Evolutionary conservation across 2,113 vertebrate genomes (phyloP).

Genomic region (Crocuta crocuta): DNA sequence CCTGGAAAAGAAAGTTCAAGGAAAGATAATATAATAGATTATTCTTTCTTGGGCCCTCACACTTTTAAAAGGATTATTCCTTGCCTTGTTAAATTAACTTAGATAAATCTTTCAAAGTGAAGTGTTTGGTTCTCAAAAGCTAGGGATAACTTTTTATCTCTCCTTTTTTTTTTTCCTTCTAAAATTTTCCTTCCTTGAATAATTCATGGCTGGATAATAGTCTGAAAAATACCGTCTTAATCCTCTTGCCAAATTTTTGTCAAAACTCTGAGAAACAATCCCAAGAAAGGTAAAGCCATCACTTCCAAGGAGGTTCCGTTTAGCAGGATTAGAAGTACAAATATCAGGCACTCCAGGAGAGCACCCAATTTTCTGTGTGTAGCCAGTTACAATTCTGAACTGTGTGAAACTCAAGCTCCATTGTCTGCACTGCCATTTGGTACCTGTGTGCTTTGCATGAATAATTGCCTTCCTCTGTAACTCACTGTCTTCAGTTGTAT

Average conservation of each 20-base stretch:
- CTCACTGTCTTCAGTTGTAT: background rate
- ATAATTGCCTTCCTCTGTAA: background rate
- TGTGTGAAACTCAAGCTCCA: background rate
- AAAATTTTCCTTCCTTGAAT: conserved; percentile 32
- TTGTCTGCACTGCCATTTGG: background rate
- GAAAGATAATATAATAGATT: conserved; percentile 47
- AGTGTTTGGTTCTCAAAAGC: conserved; percentile 25
- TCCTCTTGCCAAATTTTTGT: background rate
- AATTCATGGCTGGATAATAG: background rate
- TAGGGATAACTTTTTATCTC: background rate
- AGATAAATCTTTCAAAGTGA: conserved; percentile 62
- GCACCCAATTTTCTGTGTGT: fast-evolving
- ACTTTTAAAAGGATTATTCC: conserved; percentile 52
- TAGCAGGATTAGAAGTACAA: background rate
- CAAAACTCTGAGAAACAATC: background rate
- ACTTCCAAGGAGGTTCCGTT: background rate
- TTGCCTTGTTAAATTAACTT: conserved; percentile 58
- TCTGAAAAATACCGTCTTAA: background rate
- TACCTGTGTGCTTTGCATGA: background rate
- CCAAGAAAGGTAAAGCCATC: background rate
- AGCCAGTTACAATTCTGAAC: background rate
- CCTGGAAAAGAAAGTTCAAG: conserved; percentile 66
- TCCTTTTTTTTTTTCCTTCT: background rate
- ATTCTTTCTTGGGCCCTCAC: conserved; percentile 52
- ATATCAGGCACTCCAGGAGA: background rate